Evolutionary conservation across 2,113 vertebrate genomes (phyloP).

Genomic region (Perognathus longimembris): DNA sequence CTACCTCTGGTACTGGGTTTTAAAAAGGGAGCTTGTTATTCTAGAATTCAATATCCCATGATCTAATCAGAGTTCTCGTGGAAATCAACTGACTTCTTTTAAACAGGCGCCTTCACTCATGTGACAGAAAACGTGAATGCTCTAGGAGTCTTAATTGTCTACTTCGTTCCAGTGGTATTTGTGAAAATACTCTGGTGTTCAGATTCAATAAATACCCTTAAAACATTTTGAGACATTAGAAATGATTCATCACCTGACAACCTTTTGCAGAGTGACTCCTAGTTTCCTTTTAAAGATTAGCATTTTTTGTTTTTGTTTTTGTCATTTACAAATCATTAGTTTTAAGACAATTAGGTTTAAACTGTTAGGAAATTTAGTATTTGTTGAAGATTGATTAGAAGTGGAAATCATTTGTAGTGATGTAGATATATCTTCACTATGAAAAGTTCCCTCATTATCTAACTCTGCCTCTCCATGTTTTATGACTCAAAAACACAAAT

Average conservation of each 20-base stretch:
- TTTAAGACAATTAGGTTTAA: slow-evolving; percentile 49
- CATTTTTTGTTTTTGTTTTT: not conserved
- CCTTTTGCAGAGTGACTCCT: slow-evolving; percentile 36
- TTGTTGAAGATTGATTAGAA: slow-evolving; percentile 42
- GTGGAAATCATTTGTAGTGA: slow-evolving; percentile 17
- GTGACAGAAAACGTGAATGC: slow-evolving; percentile 65
- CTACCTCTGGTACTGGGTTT: not conserved
- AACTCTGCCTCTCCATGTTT: not conserved
- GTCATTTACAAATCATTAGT: slow-evolving; percentile 16
- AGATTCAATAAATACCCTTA: not conserved
- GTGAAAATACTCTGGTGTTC: slow-evolving; percentile 23
- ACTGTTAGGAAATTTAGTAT: slow-evolving; percentile 32
- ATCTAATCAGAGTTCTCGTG: slow-evolving; percentile 60
- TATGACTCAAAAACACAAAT: slow-evolving; percentile 33
- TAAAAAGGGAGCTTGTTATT: slow-evolving; percentile 65
- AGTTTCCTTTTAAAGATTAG: slow-evolving; percentile 49
- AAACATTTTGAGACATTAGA: slow-evolving; percentile 28
- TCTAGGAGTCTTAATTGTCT: not conserved
- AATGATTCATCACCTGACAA: slow-evolving; percentile 43
- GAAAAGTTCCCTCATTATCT: slow-evolving; percentile 54
- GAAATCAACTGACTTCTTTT: slow-evolving; percentile 75
- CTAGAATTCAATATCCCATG: slow-evolving; percentile 63
- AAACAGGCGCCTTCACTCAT: slow-evolving; percentile 55
- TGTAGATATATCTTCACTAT: slow-evolving; percentile 10
- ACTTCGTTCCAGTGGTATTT: not conserved